Conservation (phyloP, 2,888 invertebrate species). For the Volucella bombylans region DNA sequence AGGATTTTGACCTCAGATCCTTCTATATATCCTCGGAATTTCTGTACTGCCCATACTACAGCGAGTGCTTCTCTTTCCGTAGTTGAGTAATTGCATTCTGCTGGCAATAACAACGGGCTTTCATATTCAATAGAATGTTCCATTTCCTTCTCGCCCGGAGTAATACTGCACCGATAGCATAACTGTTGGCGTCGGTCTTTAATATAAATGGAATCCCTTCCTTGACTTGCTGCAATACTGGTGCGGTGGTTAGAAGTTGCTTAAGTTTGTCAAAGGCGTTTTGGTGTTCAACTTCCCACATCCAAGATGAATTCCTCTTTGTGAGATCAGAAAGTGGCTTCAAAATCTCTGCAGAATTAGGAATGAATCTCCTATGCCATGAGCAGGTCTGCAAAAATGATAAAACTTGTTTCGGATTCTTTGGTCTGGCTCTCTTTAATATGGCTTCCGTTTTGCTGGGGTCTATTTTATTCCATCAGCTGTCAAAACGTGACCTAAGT, state of each 20-base stretch:
- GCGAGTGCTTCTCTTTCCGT: no score
- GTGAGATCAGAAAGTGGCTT: neutral
- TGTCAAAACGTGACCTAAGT: constrained; percentile 18
- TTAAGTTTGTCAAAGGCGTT: neutral
- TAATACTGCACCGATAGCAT: no score
- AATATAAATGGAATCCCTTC: no score
- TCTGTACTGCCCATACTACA: no score
- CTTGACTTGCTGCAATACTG: neutral
- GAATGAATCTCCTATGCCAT: constrained; percentile 10
- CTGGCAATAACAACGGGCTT: no score
- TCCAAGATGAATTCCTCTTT: neutral
- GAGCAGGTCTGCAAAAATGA: constrained; percentile 21
- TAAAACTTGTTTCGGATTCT: constrained; percentile 23
- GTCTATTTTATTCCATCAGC: constrained; percentile 21
- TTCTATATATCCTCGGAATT: no score
- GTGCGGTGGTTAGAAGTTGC: neutral
- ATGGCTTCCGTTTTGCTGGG: constrained; percentile 53
- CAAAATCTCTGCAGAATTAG: neutral
- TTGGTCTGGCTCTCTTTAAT: neutral
- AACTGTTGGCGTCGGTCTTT: no score
- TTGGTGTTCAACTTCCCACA: neutral
- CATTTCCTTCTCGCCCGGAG: no score
- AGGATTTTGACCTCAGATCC: no score
- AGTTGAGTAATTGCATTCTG: no score
- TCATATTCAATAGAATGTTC: no score